These are phyloP conservation scores for Hyles vespertilio DNA, from an alignment of 1,140 invertebrate genomes.

Conservation along the genomic window DNA sequence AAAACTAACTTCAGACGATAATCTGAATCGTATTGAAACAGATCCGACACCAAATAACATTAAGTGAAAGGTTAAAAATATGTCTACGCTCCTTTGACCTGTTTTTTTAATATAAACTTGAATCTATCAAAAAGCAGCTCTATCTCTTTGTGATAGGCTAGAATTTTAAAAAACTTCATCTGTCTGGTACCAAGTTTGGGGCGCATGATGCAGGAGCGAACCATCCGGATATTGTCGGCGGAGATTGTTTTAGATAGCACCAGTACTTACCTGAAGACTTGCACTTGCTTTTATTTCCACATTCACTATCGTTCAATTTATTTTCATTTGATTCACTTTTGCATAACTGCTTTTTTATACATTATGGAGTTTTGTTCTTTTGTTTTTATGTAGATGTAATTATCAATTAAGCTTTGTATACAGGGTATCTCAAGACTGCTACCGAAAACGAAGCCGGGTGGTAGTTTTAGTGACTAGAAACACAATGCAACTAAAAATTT, in stretches of 20 bases:
- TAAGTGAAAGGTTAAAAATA: too few relatives aligned
- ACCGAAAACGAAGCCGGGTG: too few relatives aligned
- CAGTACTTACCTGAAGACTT: slow-evolving; percentile 24
- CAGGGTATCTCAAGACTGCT: too few relatives aligned
- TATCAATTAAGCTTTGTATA: too few relatives aligned
- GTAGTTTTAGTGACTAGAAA: too few relatives aligned
- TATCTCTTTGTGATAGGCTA: not conserved
- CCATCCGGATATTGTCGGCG: slow-evolving; percentile 40
- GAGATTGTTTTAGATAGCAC: slow-evolving; percentile 49
- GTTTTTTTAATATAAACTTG: not conserved
- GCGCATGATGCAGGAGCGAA: slow-evolving; percentile 18
- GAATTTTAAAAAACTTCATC: not conserved
- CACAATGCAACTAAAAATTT: too few relatives aligned
- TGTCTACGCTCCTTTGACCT: too few relatives aligned
- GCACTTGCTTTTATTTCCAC: slow-evolving; percentile 20
- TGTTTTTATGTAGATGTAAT: too few relatives aligned
- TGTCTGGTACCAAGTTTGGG: slow-evolving; percentile 13
- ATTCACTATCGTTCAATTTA: slow-evolving; percentile 6
- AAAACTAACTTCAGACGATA: too few relatives aligned
- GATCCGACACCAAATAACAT: too few relatives aligned
- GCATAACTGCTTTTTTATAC: not conserved
- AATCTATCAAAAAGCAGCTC: not conserved
- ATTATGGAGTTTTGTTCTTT: too few relatives aligned
- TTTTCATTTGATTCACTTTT: slow-evolving; percentile 9
- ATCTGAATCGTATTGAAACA: too few relatives aligned